These are phyloP conservation scores for Apotomis capreana DNA, from an alignment of 2,888 invertebrate species.

Conservation along the genomic window DNA sequence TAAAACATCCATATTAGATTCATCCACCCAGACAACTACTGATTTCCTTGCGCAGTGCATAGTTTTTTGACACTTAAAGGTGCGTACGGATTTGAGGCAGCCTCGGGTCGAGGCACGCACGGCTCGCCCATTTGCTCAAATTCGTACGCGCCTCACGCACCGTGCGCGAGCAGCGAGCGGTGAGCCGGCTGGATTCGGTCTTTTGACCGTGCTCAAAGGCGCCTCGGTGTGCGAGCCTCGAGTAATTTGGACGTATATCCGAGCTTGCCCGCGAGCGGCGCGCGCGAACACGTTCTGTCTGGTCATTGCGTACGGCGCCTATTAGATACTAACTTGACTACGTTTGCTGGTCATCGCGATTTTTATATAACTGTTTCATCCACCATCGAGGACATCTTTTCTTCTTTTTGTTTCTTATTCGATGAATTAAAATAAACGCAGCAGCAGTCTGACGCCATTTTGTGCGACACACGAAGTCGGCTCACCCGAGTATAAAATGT, in stretches of 20 bases:
- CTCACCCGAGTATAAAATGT: too few species aligned
- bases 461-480: background rate
- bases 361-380: too few species aligned
- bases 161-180: background rate
- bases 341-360: too few species aligned
- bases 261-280: background rate
- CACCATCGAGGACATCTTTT: too few species aligned
- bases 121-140: background rate
- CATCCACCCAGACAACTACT: too few species aligned
- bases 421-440: background rate
- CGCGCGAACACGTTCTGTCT: background rate
- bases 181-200: background rate
- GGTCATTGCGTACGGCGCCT: background rate
- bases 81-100: background rate
- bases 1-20: too few species aligned
- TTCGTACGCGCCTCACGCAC: background rate
- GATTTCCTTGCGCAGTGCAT: too few species aligned
- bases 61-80: too few species aligned
- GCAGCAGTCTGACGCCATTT: background rate
- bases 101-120: background rate
- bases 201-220: background rate
- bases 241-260: background rate
- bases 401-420: too few species aligned
- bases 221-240: background rate
- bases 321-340: too few species aligned